These are phyloP conservation scores for Heliconius eleuchia DNA, from an alignment of 1,140 invertebrate genomes.

Conservation along the genomic window DNA sequence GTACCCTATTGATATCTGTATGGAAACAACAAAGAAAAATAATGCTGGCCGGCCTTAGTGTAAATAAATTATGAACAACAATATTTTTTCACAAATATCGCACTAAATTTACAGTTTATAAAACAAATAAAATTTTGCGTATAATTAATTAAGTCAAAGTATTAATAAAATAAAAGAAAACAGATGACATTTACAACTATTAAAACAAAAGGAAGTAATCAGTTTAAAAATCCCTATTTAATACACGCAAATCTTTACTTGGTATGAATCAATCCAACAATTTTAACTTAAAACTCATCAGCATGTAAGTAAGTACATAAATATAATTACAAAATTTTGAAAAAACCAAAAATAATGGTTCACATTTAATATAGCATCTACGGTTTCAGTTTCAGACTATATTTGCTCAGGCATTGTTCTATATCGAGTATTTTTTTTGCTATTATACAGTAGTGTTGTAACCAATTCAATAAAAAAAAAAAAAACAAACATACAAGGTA, in stretches of 20 bases:
- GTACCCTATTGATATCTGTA: not conserved
- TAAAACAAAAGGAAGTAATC: not conserved
- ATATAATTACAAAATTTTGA: conserved; percentile 3
- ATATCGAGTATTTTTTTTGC: not conserved
- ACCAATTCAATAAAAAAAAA: not conserved
- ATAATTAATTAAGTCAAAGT: conserved; percentile 11
- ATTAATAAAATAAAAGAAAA: not conserved
- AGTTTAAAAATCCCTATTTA: not conserved
- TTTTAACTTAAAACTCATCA: conserved; percentile 25
- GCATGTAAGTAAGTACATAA: conserved; percentile 36
- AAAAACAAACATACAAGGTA: not conserved
- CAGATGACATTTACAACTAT: too few relatives aligned
- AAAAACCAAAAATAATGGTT: not conserved
- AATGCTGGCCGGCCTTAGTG: conserved; percentile 11
- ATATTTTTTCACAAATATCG: conserved; percentile 17
- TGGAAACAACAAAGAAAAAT: conserved; percentile 16
- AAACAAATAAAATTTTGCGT: conserved; percentile 20
- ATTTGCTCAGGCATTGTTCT: conserved; percentile 34
- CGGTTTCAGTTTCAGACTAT: conserved; percentile 32
- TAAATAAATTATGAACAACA: conserved; percentile 13
- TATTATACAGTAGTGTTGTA: not conserved
- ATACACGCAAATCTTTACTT: conserved; percentile 15
- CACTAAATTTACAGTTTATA: conserved; percentile 26
- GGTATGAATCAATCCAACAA: conserved; percentile 12
- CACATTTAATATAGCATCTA: conserved; percentile 29